A percentile compares a stretch with the other conserved stretches of the same genome.
Conservation (phyloP, 2,888 invertebrate genomes). For the Argyra leucocephala region DNA sequence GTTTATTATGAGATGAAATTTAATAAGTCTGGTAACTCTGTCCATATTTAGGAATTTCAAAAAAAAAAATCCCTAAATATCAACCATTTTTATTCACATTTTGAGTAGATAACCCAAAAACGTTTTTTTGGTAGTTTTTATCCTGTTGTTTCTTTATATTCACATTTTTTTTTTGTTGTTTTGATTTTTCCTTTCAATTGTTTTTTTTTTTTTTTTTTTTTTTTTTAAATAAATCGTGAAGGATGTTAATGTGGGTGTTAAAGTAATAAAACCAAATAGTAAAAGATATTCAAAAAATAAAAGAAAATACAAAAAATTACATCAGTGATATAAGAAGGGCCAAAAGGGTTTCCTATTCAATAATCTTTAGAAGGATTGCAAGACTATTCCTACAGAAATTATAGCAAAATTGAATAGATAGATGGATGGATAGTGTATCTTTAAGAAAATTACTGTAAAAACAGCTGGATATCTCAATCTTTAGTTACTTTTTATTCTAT, state of each 20-base stretch:
- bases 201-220: background rate
- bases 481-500: background rate
- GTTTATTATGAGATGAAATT: too few relatives aligned
- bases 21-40: too few relatives aligned
- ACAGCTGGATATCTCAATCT: background rate
- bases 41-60: too few relatives aligned
- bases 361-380: background rate
- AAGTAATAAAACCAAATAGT: constrained; percentile 1
- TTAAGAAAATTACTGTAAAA: background rate
- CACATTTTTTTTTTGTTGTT: background rate
- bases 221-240: constrained; percentile 2
- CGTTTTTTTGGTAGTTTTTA: background rate
- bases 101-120: background rate
- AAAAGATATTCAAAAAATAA: constrained; percentile 2
- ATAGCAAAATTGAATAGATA: background rate
- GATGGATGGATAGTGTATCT: background rate
- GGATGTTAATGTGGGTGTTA: constrained; percentile 6
- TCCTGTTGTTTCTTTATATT: background rate
- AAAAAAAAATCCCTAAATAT: background rate
- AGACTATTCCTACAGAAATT: background rate
- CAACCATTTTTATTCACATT: background rate
- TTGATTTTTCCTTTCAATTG: background rate
- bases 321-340: too few relatives aligned
- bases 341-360: background rate
- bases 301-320: too few relatives aligned